Evolutionary conservation across 2,888 invertebrate genomes (phyloP).

Genomic region (Graphium colonna): DNA sequence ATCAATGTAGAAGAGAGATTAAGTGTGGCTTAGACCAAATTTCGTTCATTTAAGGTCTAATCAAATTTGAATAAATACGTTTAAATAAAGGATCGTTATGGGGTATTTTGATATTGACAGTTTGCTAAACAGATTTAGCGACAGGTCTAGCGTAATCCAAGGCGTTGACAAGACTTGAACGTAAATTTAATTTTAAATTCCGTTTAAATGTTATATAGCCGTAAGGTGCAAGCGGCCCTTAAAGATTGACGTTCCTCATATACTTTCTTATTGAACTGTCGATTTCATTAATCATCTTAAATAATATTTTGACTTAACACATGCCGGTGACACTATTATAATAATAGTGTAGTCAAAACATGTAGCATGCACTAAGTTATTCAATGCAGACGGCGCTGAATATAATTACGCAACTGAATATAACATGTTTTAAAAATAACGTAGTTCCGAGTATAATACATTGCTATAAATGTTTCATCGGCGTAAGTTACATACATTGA

Average conservation of each 20-base stretch:
- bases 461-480: neutral
- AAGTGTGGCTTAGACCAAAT: too few species aligned
- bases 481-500: neutral
- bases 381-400: neutral
- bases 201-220: too few species aligned
- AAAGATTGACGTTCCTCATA: neutral
- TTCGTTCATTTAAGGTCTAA: too few species aligned
- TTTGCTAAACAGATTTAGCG: too few species aligned
- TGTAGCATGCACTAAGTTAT: neutral
- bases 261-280: neutral
- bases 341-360: neutral
- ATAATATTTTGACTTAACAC: neutral
- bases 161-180: too few species aligned
- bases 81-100: neutral
- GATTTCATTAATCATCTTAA: neutral
- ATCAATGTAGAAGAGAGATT: too few species aligned
- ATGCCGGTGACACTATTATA: neutral
- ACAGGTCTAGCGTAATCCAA: too few species aligned
- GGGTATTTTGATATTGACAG: too few species aligned
- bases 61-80: too few species aligned
- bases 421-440: neutral
- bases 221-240: too few species aligned
- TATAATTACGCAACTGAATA: neutral
- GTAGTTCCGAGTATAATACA: neutral
- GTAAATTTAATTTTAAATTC: too few species aligned